phyloP scores from a whole-genome alignment of 2,888 invertebrate species.

The Pseudanteris insignis region DNA sequence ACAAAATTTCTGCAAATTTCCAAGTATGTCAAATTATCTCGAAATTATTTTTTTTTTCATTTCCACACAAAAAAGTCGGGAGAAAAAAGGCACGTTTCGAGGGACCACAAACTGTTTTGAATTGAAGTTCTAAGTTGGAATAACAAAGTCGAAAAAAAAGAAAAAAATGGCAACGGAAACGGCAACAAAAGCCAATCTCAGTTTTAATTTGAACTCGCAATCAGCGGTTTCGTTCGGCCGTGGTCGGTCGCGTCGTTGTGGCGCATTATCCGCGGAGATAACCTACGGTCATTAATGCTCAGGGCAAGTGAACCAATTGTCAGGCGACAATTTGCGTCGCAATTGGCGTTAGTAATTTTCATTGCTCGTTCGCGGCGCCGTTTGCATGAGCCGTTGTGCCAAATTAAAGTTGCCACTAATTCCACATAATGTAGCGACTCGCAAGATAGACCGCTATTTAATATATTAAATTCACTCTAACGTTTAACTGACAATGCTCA shows the following conservation, averaged over 20 bases:
- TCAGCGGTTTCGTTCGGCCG: slow-evolving; percentile 41
- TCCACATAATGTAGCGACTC: slow-evolving; percentile 44
- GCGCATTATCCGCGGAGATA: slow-evolving; percentile 51
- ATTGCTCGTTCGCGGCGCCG: slow-evolving; percentile 43
- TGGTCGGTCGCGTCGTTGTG: slow-evolving; percentile 39
- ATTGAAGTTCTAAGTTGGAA: too few relatives aligned
- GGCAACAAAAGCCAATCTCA: slow-evolving; percentile 35
- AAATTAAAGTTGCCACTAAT: slow-evolving; percentile 45
- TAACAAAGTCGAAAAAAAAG: slow-evolving; percentile 25
- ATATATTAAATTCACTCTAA: too few relatives aligned
- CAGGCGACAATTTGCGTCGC: slow-evolving; percentile 54
- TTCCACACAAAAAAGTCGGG: too few relatives aligned
- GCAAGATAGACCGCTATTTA: too few relatives aligned
- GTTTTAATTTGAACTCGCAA: slow-evolving; percentile 45
- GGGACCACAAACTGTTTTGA: slow-evolving; percentile 10
- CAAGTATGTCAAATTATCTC: too few relatives aligned
- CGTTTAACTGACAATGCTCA: too few relatives aligned
- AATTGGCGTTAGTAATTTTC: slow-evolving; percentile 56
- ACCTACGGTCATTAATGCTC: slow-evolving; percentile 51
- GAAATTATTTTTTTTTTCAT: too few relatives aligned
- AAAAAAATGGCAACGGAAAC: slow-evolving; percentile 27
- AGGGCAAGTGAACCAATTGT: slow-evolving; percentile 57
- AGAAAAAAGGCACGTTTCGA: slow-evolving; percentile 10
- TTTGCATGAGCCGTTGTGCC: too few relatives aligned
- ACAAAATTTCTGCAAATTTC: too few relatives aligned